phyloP scores from a whole-genome alignment of 2,113 vertebrate species.

The Anhinga anhinga region DNA sequence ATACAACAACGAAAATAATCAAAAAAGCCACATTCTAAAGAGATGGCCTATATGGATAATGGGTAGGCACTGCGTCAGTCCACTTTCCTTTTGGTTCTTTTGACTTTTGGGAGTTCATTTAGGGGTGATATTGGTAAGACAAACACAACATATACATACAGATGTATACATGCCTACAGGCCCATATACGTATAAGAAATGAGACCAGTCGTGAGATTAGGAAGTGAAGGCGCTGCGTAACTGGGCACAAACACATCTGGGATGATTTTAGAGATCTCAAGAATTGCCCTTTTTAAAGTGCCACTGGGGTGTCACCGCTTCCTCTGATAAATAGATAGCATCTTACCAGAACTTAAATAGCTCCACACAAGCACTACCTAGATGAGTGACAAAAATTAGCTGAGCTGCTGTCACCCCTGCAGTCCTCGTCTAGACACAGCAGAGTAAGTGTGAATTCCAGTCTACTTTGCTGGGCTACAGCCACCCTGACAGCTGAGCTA shows the following conservation, averaged over 20 bases:
- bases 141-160: neutral
- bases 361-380: constrained; percentile 8
- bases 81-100: neutral
- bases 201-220: neutral
- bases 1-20: neutral
- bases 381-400: constrained; percentile 51
- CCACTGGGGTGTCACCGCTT: neutral
- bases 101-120: neutral
- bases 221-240: neutral
- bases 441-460: neutral
- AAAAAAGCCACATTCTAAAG: neutral
- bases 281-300: neutral
- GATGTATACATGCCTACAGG: neutral
- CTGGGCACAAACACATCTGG: neutral
- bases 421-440: constrained; percentile 5
- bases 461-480: constrained; percentile 11
- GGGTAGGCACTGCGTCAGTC: too few relatives aligned
- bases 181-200: neutral
- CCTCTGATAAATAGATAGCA: neutral
- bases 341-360: constrained; percentile 25
- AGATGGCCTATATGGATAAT: neutral
- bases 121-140: neutral
- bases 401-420: constrained; percentile 34
- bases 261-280: neutral
- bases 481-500: neutral